These are phyloP conservation scores for Eulemur albifrons DNA, from an alignment of 2,797 vertebrate genomes.

Conservation along the genomic window DNA sequence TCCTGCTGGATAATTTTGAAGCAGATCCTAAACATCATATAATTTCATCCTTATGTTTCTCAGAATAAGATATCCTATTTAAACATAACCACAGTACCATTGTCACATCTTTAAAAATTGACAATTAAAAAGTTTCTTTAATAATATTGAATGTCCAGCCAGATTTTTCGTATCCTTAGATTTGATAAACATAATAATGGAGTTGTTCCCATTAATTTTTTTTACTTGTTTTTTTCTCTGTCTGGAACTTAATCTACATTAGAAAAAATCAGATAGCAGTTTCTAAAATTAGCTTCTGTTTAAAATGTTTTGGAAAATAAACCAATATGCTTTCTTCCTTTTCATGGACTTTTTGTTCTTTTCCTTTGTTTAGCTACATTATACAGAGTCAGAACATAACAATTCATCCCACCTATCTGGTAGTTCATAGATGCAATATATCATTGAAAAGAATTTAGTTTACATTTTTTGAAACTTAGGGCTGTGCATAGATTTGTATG, in stretches of 20 bases:
- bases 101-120: slow-evolving; percentile 4
- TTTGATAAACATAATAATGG: neutral
- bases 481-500: neutral
- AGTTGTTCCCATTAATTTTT: neutral
- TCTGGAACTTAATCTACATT: neutral
- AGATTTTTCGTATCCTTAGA: neutral
- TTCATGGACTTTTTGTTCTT: slow-evolving; percentile 5
- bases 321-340: neutral
- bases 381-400: neutral
- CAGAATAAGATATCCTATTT: neutral
- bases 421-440: neutral
- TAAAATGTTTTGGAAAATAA: slow-evolving; percentile 45
- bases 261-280: neutral
- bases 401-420: neutral
- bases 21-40: neutral
- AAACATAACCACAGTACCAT: neutral
- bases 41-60: neutral
- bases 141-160: neutral
- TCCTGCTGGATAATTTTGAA: slow-evolving; percentile 21
- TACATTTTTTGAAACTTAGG: slow-evolving; percentile 3
- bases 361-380: neutral
- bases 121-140: neutral
- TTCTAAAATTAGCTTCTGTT: slow-evolving; percentile 40
- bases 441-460: neutral
- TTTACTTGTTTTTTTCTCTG: neutral